phyloP scores from a whole-genome alignment of 2,888 invertebrate species.

The Tetanocera ferruginea region DNA sequence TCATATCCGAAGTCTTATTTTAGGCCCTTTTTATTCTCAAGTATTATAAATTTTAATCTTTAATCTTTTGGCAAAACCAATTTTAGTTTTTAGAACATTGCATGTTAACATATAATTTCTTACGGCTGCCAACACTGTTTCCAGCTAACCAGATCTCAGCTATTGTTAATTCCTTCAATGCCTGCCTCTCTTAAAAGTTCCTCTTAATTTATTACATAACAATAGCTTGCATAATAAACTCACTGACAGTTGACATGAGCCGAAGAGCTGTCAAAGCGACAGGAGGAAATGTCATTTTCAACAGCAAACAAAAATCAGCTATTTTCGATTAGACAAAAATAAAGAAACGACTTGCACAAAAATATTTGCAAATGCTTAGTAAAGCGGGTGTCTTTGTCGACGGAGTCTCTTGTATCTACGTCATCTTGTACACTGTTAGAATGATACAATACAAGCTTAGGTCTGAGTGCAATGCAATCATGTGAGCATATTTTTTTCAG shows the following conservation, averaged over 20 bases:
- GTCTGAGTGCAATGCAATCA: too few relatives aligned
- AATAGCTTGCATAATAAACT: slow-evolving; percentile 9
- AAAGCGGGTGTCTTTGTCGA: neutral
- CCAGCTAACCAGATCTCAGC: too few relatives aligned
- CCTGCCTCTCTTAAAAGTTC: neutral
- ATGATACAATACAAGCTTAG: neutral
- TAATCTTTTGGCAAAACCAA: too few relatives aligned
- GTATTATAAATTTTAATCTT: too few relatives aligned
- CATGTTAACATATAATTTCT: too few relatives aligned
- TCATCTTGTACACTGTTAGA: neutral
- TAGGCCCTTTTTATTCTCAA: too few relatives aligned
- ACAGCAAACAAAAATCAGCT: slow-evolving; percentile 5
- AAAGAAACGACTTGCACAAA: neutral
- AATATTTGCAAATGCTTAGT: neutral
- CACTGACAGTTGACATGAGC: neutral
- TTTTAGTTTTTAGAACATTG: too few relatives aligned
- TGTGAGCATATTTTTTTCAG: neutral
- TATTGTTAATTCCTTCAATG: neutral
- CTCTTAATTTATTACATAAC: slow-evolving; percentile 26
- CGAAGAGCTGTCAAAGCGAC: slow-evolving; percentile 42
- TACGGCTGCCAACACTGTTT: neutral
- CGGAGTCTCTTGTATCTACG: neutral
- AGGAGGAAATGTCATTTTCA: slow-evolving; percentile 52
- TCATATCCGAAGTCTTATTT: too few relatives aligned
- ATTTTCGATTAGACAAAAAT: slow-evolving; percentile 13